These are phyloP conservation scores for Taxidea taxus DNA, from an alignment of 2,113 vertebrate species.

Conservation along the genomic window DNA sequence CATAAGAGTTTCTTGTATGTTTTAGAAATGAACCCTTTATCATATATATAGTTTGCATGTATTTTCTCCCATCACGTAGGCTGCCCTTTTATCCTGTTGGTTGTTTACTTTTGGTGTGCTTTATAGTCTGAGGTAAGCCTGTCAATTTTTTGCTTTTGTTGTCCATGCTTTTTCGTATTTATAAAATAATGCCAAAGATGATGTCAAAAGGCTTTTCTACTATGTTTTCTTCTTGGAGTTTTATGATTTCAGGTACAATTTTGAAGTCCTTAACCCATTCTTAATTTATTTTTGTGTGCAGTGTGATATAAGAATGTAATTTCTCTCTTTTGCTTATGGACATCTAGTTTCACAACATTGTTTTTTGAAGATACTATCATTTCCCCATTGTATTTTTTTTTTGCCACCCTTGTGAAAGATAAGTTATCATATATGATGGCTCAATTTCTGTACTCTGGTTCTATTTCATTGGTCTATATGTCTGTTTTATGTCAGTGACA, in stretches of 20 bases:
- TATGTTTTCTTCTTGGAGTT: background rate
- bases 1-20: background rate
- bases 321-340: background rate
- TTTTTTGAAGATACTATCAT: background rate
- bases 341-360: background rate
- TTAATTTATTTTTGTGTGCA: background rate
- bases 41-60: background rate
- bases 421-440: no score
- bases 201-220: background rate
- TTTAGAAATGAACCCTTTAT: background rate
- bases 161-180: background rate
- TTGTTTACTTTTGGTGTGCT: background rate
- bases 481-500: background rate
- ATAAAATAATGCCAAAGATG: background rate
- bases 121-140: background rate
- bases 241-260: background rate
- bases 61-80: background rate
- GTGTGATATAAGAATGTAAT: background rate
- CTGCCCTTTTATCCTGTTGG: background rate
- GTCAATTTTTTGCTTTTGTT: background rate
- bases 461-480: background rate
- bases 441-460: background rate
- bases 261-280: background rate
- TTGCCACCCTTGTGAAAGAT: background rate
- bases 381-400: background rate